phyloP scores from a whole-genome alignment of 2,797 vertebrate species.

The Poeciliopsis gracilis region DNA sequence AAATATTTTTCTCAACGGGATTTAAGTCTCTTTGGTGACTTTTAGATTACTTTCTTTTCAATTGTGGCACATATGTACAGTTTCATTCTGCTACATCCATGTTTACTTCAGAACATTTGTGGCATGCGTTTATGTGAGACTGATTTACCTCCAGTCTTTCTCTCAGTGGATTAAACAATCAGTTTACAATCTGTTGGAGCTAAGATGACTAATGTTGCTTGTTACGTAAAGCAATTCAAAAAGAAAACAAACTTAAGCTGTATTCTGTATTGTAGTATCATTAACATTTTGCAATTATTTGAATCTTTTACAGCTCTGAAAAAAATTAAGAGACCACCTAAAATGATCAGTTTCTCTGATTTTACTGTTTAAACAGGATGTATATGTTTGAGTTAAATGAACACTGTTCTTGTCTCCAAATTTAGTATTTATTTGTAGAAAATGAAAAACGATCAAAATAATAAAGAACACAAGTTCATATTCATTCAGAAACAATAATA shows the following conservation, averaged over 20 bases:
- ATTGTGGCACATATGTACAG: not conserved
- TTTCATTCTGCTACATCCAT: not conserved
- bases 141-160: slow-evolving; percentile 15
- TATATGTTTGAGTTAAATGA: too few species aligned
- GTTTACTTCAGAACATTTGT: slow-evolving; percentile 5
- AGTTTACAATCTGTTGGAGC: not conserved
- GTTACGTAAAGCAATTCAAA: not conserved
- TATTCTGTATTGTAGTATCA: not conserved
- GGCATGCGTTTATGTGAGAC: slow-evolving; percentile 3
- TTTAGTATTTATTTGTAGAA: too few species aligned
- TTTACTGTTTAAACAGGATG: too few species aligned
- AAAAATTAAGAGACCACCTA: too few species aligned
- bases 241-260: not conserved
- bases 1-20: not conserved
- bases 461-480: too few species aligned
- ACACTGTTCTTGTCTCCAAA: too few species aligned
- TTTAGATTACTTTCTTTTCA: slow-evolving; percentile 1
- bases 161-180: not conserved
- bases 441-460: too few species aligned
- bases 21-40: slow-evolving; percentile 6
- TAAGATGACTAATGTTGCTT: not conserved
- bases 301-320: not conserved
- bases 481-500: too few species aligned
- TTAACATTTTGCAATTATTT: not conserved
- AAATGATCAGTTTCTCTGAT: too few species aligned